Conservation (phyloP, 2,888 invertebrate species). For the Actias luna region DNA sequence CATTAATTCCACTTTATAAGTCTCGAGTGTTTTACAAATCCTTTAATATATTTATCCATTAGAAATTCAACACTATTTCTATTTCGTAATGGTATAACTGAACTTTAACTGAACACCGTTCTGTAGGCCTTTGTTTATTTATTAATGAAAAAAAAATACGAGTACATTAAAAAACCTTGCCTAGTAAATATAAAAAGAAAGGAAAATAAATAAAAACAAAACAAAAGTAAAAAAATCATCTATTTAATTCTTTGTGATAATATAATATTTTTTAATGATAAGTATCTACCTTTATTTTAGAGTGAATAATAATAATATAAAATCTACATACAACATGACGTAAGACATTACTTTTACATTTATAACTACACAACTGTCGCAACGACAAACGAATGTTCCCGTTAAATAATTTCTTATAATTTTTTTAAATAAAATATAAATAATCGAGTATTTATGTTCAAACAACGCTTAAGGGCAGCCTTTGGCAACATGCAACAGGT, state of each 20-base stretch:
- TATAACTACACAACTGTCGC: slow-evolving; percentile 58
- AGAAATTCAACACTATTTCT: not conserved
- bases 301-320: slow-evolving; percentile 70
- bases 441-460: slow-evolving; percentile 71
- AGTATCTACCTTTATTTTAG: slow-evolving; percentile 56
- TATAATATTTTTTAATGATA: slow-evolving; percentile 70
- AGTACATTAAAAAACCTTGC: not conserved
- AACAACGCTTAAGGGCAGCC: slow-evolving; percentile 21
- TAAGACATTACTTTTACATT: slow-evolving; percentile 56
- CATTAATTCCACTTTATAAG: slow-evolving; percentile 56
- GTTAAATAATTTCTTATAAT: slow-evolving; percentile 62
- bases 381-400: slow-evolving; percentile 62
- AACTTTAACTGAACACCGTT: not conserved
- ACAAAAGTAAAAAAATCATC: slow-evolving; percentile 68
- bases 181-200: slow-evolving; percentile 15
- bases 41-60: slow-evolving; percentile 16
- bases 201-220: slow-evolving; percentile 33
- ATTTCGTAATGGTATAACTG: not conserved
- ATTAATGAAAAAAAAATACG: not conserved
- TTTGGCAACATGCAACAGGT: slow-evolving; percentile 15
- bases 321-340: slow-evolving; percentile 71
- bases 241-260: slow-evolving; percentile 77
- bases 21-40: slow-evolving; percentile 40
- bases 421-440: slow-evolving; percentile 78
- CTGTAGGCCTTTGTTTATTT: not conserved